These are phyloP conservation scores for Pitangus sulphuratus DNA, from an alignment of 2,797 vertebrate genomes.

Conservation along the genomic window DNA sequence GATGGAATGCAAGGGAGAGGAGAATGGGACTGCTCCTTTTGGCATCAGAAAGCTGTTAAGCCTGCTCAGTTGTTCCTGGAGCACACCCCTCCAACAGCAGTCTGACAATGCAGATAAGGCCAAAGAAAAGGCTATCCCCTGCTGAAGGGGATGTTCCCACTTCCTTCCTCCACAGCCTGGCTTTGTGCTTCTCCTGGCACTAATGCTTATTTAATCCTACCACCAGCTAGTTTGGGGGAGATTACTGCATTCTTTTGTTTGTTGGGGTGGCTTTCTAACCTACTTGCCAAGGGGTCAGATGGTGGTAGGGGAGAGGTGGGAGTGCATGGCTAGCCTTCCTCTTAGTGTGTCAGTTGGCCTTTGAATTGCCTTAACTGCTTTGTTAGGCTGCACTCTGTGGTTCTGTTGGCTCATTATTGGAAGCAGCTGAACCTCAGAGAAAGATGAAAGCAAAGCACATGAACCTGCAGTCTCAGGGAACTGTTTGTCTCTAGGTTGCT, in stretches of 20 bases:
- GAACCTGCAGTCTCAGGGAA: neutral
- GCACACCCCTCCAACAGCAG: neutral
- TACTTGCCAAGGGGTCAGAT: neutral
- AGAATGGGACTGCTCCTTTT: conserved; percentile 62
- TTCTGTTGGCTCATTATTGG: conserved; percentile 21
- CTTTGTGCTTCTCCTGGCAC: conserved; percentile 44
- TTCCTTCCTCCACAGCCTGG: conserved; percentile 46
- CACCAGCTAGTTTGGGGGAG: neutral
- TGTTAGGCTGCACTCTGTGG: neutral
- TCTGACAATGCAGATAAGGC: conserved; percentile 42
- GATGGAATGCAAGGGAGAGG: conserved; percentile 27
- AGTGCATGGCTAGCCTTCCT: neutral
- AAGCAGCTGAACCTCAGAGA: neutral
- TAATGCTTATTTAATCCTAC: conserved; percentile 53
- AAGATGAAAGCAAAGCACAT: neutral
- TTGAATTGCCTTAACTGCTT: neutral
- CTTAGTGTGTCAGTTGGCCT: neutral
- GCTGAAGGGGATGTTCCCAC: conserved; percentile 61
- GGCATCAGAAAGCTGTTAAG: conserved; percentile 37
- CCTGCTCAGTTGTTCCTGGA: conserved; percentile 13
- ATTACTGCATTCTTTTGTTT: conserved; percentile 60
- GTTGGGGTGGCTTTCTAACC: conserved; percentile 49
- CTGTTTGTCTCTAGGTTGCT: neutral
- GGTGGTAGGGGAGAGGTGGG: neutral
- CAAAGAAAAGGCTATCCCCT: conserved; percentile 59